phyloP scores from a whole-genome alignment of 2,888 invertebrate species.

The Apotomis betuletana region DNA sequence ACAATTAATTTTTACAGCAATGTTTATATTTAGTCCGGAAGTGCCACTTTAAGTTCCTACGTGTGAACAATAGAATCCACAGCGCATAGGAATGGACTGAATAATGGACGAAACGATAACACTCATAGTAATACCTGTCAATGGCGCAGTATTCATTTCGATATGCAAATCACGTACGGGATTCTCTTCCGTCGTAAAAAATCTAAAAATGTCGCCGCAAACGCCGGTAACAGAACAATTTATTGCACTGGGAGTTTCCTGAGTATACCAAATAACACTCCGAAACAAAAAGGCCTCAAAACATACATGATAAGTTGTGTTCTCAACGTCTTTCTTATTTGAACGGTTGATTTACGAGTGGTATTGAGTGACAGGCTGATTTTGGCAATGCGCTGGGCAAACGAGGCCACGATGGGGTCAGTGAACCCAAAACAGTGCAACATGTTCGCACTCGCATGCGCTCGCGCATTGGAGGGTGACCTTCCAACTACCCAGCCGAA shows the following conservation, averaged over 20 bases:
- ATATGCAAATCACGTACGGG: conserved; percentile 29
- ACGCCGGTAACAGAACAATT: conserved; percentile 24
- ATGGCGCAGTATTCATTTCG: conserved; percentile 25
- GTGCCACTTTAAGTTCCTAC: conserved; percentile 29
- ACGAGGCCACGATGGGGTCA: conserved; percentile 62
- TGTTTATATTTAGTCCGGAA: conserved; percentile 28
- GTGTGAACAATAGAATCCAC: conserved; percentile 22
- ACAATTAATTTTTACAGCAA: conserved; percentile 13
- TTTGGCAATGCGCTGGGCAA: conserved; percentile 53
- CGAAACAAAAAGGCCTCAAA: neutral
- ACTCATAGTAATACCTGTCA: neutral
- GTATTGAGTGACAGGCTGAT: conserved; percentile 44
- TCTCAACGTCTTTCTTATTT: neutral
- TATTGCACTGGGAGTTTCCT: conserved; percentile 35
- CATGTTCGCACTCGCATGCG: conserved; percentile 60
- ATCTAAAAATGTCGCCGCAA: conserved; percentile 27
- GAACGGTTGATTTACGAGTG: conserved; percentile 43
- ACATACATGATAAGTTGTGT: neutral
- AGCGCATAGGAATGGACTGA: conserved; percentile 6
- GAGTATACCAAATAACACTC: conserved; percentile 1
- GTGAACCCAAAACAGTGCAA: conserved; percentile 58
- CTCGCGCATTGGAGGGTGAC: conserved; percentile 50
- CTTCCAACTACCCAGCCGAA: conserved; percentile 49
- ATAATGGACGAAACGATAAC: conserved; percentile 17
- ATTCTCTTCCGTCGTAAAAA: conserved; percentile 39